phyloP scores from a whole-genome alignment of 2,888 invertebrate genomes.

The Cinara cedri region DNA sequence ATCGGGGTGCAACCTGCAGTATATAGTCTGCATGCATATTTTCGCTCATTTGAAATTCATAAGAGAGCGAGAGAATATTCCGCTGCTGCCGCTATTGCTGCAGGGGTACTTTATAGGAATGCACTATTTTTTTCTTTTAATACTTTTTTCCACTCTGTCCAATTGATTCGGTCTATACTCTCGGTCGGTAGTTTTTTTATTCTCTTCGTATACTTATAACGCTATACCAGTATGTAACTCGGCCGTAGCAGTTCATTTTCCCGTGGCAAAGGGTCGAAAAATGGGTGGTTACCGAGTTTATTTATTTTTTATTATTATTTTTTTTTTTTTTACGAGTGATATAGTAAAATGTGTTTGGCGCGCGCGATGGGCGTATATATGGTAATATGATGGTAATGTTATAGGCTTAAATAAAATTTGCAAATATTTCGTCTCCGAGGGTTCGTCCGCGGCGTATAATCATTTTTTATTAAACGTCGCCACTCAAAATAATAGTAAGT shows the following conservation, averaged over 20 bases:
- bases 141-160: slow-evolving; percentile 53
- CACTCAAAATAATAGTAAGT: slow-evolving; percentile 7
- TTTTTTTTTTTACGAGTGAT: slow-evolving; percentile 46
- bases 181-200: slow-evolving; percentile 14
- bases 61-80: slow-evolving; percentile 7
- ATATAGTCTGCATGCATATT: slow-evolving; percentile 18
- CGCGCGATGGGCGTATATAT: slow-evolving; percentile 49
- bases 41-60: slow-evolving; percentile 51
- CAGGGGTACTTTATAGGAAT: slow-evolving; percentile 5
- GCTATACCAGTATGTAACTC: neutral
- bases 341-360: slow-evolving; percentile 41
- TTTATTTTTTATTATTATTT: neutral
- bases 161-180: slow-evolving; percentile 39
- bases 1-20: neutral
- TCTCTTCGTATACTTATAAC: slow-evolving; percentile 23
- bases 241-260: slow-evolving; percentile 22
- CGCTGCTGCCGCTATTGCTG: neutral
- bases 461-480: slow-evolving; percentile 31
- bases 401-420: slow-evolving; percentile 45
- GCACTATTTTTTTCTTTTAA: slow-evolving; percentile 45
- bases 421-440: neutral
- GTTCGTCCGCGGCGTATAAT: neutral
- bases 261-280: slow-evolving; percentile 42
- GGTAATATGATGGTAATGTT: slow-evolving; percentile 54
- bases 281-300: slow-evolving; percentile 44